phyloP scores from a whole-genome alignment of 2,888 invertebrate species.

The Agonopterix subpropinquella region DNA sequence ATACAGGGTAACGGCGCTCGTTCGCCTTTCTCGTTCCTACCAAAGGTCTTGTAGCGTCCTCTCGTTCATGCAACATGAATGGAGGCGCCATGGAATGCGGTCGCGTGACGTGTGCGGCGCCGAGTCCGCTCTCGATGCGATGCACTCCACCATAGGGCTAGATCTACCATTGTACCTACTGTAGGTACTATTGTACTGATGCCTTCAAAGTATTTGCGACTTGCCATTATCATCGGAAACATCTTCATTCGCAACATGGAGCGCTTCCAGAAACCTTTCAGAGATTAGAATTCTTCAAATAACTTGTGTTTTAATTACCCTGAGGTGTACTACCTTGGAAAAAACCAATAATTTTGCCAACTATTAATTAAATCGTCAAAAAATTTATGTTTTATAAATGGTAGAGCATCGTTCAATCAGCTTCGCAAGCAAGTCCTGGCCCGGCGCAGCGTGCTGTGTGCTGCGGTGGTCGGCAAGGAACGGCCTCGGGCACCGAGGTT shows the following conservation, averaged over 20 bases:
- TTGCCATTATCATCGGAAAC: too few relatives aligned
- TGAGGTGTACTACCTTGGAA: too few relatives aligned
- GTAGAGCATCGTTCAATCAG: too few relatives aligned
- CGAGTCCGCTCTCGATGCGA: conserved; percentile 74
- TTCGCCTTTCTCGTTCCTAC: conserved; percentile 53
- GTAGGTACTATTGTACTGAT: background rate
- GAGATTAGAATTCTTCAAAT: too few relatives aligned
- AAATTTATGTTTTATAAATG: too few relatives aligned
- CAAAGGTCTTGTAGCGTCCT: conserved; percentile 43
- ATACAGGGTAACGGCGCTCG: conserved; percentile 65
- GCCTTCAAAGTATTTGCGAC: too few relatives aligned
- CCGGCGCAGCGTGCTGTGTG: background rate
- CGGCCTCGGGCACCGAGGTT: conserved; percentile 24
- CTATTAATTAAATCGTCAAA: too few relatives aligned
- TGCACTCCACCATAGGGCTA: conserved; percentile 66
- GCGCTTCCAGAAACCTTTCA: too few relatives aligned
- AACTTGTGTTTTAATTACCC: too few relatives aligned
- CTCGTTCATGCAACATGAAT: conserved; percentile 67
- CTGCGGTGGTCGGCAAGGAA: conserved; percentile 1
- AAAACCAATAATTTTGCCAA: too few relatives aligned
- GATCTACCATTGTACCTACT: conserved; percentile 34
- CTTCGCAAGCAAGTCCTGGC: background rate
- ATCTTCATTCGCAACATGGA: too few relatives aligned
- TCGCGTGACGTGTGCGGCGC: conserved; percentile 77
- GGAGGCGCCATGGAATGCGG: conserved; percentile 76